Conservation (phyloP, 2,888 invertebrate species). For the Cephalotes varians region DNA sequence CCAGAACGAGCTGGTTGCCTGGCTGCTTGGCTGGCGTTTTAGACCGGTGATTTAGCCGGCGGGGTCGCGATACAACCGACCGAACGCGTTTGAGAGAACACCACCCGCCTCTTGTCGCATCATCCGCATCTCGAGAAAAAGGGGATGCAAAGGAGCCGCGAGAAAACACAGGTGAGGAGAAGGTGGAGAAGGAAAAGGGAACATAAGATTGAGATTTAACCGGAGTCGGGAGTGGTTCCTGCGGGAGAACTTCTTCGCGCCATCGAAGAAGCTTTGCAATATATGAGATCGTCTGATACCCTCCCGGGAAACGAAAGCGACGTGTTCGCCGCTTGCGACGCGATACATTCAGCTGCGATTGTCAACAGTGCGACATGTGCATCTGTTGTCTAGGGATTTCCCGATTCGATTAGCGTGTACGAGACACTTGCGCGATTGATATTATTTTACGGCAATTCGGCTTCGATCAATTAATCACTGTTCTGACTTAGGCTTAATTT, state of each 20-base stretch:
- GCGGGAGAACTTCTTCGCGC: constrained; percentile 48
- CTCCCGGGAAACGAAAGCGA: constrained; percentile 21
- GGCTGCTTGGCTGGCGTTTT: constrained; percentile 27
- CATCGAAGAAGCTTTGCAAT: constrained; percentile 38
- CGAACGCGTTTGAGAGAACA: constrained; percentile 43
- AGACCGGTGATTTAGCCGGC: constrained; percentile 54
- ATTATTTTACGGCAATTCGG: not conserved
- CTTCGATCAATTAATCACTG: not conserved
- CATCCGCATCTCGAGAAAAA: constrained; percentile 15
- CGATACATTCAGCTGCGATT: not conserved
- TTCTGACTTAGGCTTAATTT: not conserved
- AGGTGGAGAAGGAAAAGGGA: not conserved
- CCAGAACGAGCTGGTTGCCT: not conserved
- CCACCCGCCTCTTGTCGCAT: constrained; percentile 21
- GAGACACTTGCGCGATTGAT: not conserved
- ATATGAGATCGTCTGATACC: constrained; percentile 23
- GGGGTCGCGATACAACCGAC: constrained; percentile 25
- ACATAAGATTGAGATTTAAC: constrained; percentile 57
- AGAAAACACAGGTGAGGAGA: not conserved
- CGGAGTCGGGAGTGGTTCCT: constrained; percentile 45
- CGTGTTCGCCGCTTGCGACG: constrained; percentile 7
- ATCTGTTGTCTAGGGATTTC: not conserved
- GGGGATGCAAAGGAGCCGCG: not conserved
- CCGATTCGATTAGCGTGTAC: not conserved
- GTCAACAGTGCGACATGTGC: not conserved